A percentile compares a stretch with the other conserved stretches of the same genome.
Conservation (phyloP, 2,888 invertebrate species). For the Therioaphis trifolii region DNA sequence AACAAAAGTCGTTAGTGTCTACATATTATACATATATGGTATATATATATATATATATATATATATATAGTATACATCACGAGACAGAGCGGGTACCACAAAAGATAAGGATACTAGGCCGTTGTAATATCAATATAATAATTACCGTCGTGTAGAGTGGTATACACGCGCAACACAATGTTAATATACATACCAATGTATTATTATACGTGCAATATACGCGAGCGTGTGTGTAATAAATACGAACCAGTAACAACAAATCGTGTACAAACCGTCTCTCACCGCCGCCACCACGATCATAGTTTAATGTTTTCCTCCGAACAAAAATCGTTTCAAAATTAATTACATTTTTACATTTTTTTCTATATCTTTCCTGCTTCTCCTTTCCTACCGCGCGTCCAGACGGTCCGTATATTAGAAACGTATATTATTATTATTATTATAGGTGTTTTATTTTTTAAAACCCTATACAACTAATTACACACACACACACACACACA, state of each 20-base stretch:
- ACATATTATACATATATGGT: too few species aligned
- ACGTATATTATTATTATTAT: constrained; percentile 13
- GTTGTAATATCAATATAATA: constrained; percentile 23
- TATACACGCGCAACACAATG: not conserved
- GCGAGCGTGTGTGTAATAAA: constrained; percentile 8
- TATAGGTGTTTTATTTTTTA: constrained; percentile 35
- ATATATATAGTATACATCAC: too few species aligned
- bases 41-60: too few species aligned
- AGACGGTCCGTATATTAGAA: not conserved
- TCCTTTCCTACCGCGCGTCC: not conserved
- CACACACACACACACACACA: not conserved
- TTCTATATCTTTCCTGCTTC: not conserved
- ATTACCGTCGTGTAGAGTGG: not conserved
- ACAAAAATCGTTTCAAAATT: constrained; percentile 45
- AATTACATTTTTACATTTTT: constrained; percentile 28
- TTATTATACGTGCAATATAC: not conserved
- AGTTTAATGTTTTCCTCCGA: constrained; percentile 21
- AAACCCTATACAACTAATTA: constrained; percentile 41
- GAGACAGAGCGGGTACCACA: too few species aligned
- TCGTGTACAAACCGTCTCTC: constrained; percentile 37
- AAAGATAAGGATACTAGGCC: too few species aligned
- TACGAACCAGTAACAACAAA: constrained; percentile 12
- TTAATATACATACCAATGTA: not conserved
- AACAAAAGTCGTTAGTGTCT: too few species aligned
- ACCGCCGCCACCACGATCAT: not conserved